Base-by-base conservation (phyloP, 2,113 vertebrate genomes). In the Hippocampus zosterae region DNA sequence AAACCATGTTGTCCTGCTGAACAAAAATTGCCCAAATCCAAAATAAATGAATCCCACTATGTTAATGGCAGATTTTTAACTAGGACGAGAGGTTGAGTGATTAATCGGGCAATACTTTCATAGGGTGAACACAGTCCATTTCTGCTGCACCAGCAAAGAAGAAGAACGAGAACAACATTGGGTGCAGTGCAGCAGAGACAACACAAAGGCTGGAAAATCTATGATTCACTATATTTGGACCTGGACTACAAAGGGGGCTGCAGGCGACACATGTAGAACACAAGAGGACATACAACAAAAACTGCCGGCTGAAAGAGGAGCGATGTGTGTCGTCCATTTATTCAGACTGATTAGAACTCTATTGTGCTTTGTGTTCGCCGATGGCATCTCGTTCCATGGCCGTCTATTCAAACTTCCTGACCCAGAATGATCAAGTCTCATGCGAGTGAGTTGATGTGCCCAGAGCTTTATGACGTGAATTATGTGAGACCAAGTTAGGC, bases 301-400 rank as follows among this genome's bases (percentile, higher is more conserved):
- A 68, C 66, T 77, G 18, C 40, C 65, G 77, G 70, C 70, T 68
- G 71, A 80, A 62, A 67, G 55, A 66, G 13, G 65, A 69, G 42
- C 16, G 56, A 61, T 80, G 79, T 71, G 68, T 75, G 57, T 50
- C 67, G 74, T 64, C 71, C 77, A 75, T 80, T 82, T 85, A 80
- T 82, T 87, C 79, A 85, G 46, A 65, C 69, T 63, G 53, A 80
- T 83, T 82, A 81, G 56, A 73, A 80, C 75, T 76, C 81, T 48
- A 82, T 78, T 86, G 84, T 81, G 29, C 62, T 62, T 81, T 61
- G 1, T 73, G 57, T 27, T 13, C 55, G 85, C 85, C 80, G 57
- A 56, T 72, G 75, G 79, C 75, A 68, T 72, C 73, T 72, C 57
- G 44, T 74, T 76, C 77, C 76, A 63, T 57, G 83, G 70, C 66